Evolutionary conservation across 2,888 invertebrate genomes (phyloP).

Genomic region (Caenorhabditis macrosperma): DNA sequence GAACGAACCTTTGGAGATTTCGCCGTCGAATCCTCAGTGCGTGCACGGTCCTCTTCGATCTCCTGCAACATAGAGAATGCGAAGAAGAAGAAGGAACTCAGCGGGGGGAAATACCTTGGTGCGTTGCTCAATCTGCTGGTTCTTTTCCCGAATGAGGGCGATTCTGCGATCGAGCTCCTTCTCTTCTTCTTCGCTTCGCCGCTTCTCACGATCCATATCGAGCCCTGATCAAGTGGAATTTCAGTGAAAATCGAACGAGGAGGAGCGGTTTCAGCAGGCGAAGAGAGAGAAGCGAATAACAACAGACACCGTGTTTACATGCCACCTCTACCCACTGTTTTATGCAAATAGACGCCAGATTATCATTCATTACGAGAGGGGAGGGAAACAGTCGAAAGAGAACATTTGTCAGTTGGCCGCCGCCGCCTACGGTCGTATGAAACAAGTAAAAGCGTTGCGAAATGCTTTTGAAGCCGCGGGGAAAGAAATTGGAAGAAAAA

Average conservation of each 20-base stretch:
- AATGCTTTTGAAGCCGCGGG: constrained; percentile 9
- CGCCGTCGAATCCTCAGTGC: constrained; percentile 47
- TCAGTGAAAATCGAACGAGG: constrained; percentile 1
- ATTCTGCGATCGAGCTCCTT: constrained; percentile 70
- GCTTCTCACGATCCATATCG: constrained; percentile 63
- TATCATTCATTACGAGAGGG: background rate
- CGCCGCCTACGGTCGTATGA: constrained; percentile 1
- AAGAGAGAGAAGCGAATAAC: constrained; percentile 33
- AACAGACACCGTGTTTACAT: constrained; percentile 45
- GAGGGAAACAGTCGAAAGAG: background rate
- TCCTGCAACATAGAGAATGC: constrained; percentile 49
- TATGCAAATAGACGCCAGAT: constrained; percentile 46
- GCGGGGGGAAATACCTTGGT: constrained; percentile 55
- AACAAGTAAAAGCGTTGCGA: constrained; percentile 22
- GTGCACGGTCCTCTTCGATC: constrained; percentile 67
- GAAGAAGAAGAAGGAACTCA: background rate
- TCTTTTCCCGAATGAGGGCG: constrained; percentile 73
- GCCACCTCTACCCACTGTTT: constrained; percentile 27
- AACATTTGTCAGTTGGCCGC: background rate
- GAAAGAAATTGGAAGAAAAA: constrained; percentile 46
- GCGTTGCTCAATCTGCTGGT: constrained; percentile 69
- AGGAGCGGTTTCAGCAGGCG: background rate
- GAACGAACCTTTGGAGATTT: constrained; percentile 53
- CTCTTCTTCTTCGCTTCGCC: constrained; percentile 67
- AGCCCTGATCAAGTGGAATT: constrained; percentile 22